Base-by-base conservation (phyloP, 2,888 invertebrate genomes). In the Ophraella communa region DNA sequence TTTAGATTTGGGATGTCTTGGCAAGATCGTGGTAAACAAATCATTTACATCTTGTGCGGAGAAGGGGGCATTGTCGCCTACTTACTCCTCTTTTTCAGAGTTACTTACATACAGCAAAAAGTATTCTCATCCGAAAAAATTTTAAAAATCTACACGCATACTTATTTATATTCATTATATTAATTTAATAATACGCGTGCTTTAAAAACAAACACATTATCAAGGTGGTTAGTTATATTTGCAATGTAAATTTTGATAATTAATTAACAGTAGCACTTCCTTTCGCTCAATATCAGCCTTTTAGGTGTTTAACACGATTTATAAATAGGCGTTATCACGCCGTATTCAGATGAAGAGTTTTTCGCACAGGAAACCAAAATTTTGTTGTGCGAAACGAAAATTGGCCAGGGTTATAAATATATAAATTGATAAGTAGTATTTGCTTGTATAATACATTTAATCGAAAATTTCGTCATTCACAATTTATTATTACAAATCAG, bases 11-110 rank as follows among this genome's bases (percentile, higher is more conserved):
- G 73, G 71, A 39, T 73, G 59, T 68, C 74, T 78, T 79, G 79
- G 78, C 79, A 77, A 70, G 72, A 70, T 72, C 72, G 69, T 74
- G 73, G 78, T 78, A 78, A 78, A 78, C 78, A 79, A 78, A 75
- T 77, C 76, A 74, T 75, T 73, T 71, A 67, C 62, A 57, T 65
- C 53, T 52, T 62, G 33, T 44, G 53, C 42, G n/a, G 49, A 33
- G 49, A 56, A 53, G 60, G 60, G 57, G 60, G 44, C 30, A 60
- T 52, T 30, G 52, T 60, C 60, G 52, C 53, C 45, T 53, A 44
- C 44, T 44, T 44, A 52, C 52, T 44, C 33, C 27, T 45, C 44
- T 45, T 21, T 44, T 14, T 35, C 35, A 35, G 35, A 35, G 39
- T 5, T 39, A n/a, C n/a, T n/a, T n/a, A 17, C 3, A 39, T 17